Conservation (phyloP, 2,888 invertebrate genomes). For the Phyto melanocephala region DNA sequence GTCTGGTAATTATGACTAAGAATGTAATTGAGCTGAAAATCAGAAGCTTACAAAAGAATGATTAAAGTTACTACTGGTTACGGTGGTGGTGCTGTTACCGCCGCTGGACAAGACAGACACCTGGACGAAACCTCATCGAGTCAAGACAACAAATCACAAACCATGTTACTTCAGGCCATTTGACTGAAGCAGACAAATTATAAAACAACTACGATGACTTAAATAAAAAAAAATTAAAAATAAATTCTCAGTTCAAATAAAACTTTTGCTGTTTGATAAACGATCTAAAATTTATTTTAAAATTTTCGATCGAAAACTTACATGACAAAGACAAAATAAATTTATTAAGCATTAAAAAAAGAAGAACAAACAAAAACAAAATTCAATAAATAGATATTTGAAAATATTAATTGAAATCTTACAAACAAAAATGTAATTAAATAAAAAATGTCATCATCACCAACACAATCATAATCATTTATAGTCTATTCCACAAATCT, state of each 20-base stretch:
- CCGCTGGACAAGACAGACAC: conserved; percentile 28
- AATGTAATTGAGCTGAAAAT: conserved; percentile 64
- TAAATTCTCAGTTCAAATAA: too few species aligned
- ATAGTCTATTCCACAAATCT: background rate
- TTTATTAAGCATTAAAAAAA: background rate
- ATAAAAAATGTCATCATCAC: conserved; percentile 33
- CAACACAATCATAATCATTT: background rate
- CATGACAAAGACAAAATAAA: conserved; percentile 35
- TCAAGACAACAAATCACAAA: background rate
- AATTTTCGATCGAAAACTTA: conserved; percentile 41
- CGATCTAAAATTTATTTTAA: conserved; percentile 48
- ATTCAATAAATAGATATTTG: conserved; percentile 28
- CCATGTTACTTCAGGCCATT: conserved; percentile 36
- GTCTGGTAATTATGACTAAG: conserved; percentile 60
- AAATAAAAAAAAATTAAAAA: too few species aligned
- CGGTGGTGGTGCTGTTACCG: background rate
- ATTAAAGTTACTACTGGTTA: conserved; percentile 13
- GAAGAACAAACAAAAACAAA: background rate
- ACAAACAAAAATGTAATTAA: conserved; percentile 49
- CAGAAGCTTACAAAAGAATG: conserved; percentile 52
- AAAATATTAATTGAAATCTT: conserved; percentile 37
- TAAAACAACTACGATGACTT: conserved; percentile 20
- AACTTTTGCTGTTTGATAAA: conserved; percentile 42
- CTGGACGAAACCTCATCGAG: conserved; percentile 9
- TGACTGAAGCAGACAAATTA: conserved; percentile 52